These are phyloP conservation scores for Bergia sp. DNA, from an alignment of 92 coral and sea anemone genomes.

Conservation along the genomic window DNA sequence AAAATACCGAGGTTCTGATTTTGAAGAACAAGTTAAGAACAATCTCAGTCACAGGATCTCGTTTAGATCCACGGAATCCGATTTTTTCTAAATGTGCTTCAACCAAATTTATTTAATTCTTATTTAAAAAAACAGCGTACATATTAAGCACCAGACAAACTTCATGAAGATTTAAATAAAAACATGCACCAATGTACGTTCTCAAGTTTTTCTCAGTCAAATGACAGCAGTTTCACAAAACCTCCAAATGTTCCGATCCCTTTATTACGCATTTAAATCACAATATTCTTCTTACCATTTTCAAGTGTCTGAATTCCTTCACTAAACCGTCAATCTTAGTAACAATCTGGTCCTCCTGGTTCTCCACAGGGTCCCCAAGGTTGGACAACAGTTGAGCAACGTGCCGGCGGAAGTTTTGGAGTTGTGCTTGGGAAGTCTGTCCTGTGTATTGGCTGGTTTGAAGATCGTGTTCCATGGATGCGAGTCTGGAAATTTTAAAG, in stretches of 20 bases:
- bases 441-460: conserved; percentile 88
- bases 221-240: background rate
- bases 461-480: conserved; percentile 83
- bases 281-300: conserved; percentile 59
- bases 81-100: too few species aligned
- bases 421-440: conserved; percentile 81
- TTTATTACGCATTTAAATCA: background rate
- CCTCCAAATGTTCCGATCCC: background rate
- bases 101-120: too few species aligned
- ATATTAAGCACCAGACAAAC: too few species aligned
- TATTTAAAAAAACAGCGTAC: too few species aligned
- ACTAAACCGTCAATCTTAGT: conserved; percentile 54
- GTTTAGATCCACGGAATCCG: too few species aligned
- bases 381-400: conserved; percentile 71
- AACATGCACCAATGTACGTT: too few species aligned
- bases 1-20: too few species aligned
- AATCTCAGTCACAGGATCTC: too few species aligned
- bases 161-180: too few species aligned
- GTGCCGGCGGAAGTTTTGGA: conserved; percentile 78
- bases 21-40: too few species aligned
- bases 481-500: conserved; percentile 49
- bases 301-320: conserved; percentile 66
- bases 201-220: too few species aligned
- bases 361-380: conserved; percentile 65
- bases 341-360: conserved; percentile 71